Percentiles rank a stretch among this genome's conserved stretches.
Conservation (phyloP, 2,888 invertebrate species). For the Adelognathus sp. region DNA sequence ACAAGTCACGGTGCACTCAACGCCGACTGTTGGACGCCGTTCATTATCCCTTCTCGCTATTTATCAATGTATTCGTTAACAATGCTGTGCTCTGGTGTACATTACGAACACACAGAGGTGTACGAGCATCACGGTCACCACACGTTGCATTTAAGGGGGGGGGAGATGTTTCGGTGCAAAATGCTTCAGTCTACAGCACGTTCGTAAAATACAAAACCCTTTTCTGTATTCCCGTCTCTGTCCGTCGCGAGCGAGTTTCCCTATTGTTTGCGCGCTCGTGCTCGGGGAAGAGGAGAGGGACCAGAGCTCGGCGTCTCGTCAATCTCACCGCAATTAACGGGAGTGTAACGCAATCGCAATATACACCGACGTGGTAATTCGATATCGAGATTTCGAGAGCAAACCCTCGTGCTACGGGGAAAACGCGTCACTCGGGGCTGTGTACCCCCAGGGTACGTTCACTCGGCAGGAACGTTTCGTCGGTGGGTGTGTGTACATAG, state of each 20-base stretch:
- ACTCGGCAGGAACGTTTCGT: conserved; percentile 32
- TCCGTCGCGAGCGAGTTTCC: neutral
- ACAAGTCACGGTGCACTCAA: conserved; percentile 27
- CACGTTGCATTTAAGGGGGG: neutral
- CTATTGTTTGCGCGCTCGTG: conserved; percentile 26
- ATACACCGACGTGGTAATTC: conserved; percentile 58
- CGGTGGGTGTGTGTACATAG: neutral
- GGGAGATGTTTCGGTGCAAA: conserved; percentile 47
- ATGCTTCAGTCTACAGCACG: conserved; percentile 25
- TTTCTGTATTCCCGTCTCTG: conserved; percentile 25
- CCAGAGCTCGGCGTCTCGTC: conserved; percentile 38
- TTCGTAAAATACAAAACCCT: conserved; percentile 37
- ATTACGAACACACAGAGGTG: neutral
- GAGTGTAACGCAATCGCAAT: conserved; percentile 63
- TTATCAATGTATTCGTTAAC: neutral
- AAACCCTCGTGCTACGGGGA: conserved; percentile 20
- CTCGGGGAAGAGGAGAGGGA: conserved; percentile 12
- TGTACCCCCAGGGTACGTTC: conserved; percentile 14
- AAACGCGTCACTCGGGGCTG: conserved; percentile 5
- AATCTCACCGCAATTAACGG: conserved; percentile 63
- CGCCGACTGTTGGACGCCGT: neutral
- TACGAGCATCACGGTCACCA: neutral
- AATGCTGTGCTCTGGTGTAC: neutral
- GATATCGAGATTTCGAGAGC: conserved; percentile 56
- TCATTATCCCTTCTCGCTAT: neutral